Evolutionary conservation across 2,797 vertebrate species (phyloP), one percentile per base, ranked within the genome.

Genomic region (Brotogeris chrysoptera): DNA sequence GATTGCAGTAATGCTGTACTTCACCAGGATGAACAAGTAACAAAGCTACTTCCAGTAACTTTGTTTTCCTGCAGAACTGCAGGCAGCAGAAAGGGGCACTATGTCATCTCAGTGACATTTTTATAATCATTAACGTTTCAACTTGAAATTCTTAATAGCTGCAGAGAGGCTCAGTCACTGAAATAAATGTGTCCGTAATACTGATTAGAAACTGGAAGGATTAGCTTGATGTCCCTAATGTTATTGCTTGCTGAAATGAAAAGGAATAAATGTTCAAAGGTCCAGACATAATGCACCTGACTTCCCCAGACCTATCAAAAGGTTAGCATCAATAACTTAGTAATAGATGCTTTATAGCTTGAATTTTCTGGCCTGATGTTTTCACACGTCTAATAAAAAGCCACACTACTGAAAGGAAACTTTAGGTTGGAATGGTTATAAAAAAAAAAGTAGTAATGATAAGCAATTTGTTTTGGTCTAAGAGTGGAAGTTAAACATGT

Each of bases 241-340:
- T 92, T 96, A 92, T 73, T 94, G 63, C 89, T 93, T 88, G 70
- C 73, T 79, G 89, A 92, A 97, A 97, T 92, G 82, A 94, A 93
- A 70, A 94, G 30, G 23, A 77, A 80, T 83, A 88, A 39, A 28
- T 39, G 61, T 94, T 94, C 82, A 93, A 95, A 97, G 34, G 70
- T 52, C 36, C 30, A 72, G 80, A 80, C 3, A 5, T 92, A 93
- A 91, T 66, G 60, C 47, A 89, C 63, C 86, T 92, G 70, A 80
- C 30, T 92, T 95, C 68, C 68, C 53, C 47, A 94, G 34, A 53
- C 46, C 49, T 89, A 81, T 90, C 72, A 86, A 89, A 90, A 85
- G 43, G 91, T 93, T 80, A 90, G 87, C 82, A 90, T 92, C 95
- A 93, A 93, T 95, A 97, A 94, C 70, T 44, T 60, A 77, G 70